Percentiles rank a stretch among this genome's conserved stretches.
Evolutionary conservation across 2,888 invertebrate species (phyloP).

Genomic region (Coleophora flavipennella): DNA sequence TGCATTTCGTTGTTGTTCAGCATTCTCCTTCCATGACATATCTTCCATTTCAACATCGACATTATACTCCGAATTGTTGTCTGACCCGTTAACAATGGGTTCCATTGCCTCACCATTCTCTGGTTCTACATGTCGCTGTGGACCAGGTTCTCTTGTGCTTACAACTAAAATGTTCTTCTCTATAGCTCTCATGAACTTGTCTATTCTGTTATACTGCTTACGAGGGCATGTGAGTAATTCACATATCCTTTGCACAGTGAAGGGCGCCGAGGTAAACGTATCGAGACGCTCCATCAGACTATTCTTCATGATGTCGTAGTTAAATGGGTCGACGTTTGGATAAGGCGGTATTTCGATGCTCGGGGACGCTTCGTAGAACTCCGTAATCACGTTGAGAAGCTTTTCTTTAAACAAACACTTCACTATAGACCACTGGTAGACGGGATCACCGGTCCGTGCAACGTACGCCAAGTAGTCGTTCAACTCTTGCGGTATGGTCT

Average conservation of each 20-base stretch:
- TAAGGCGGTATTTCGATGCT: constrained; percentile 85
- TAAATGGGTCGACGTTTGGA: constrained; percentile 92
- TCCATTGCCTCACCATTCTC: constrained; percentile 78
- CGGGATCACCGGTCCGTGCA: constrained; percentile 94
- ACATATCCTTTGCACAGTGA: constrained; percentile 96
- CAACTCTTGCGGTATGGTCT: constrained; percentile 89
- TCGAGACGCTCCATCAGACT: constrained; percentile 86
- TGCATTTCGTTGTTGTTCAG: constrained; percentile 34
- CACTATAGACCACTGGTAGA: constrained; percentile 92
- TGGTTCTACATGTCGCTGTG: constrained; percentile 71
- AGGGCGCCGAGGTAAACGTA: constrained; percentile 91
- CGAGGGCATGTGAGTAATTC: constrained; percentile 92
- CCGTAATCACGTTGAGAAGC: constrained; percentile 86
- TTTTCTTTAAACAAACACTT: constrained; percentile 92
- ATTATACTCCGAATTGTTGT: constrained; percentile 67
- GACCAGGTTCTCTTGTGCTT: constrained; percentile 79
- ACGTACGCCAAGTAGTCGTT: constrained; percentile 92
- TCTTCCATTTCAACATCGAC: constrained; percentile 72
- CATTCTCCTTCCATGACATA: constrained; percentile 61
- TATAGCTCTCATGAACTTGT: constrained; percentile 96
- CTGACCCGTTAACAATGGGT: constrained; percentile 74
- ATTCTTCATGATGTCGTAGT: constrained; percentile 90
- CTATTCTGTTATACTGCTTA: constrained; percentile 95
- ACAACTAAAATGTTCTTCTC: constrained; percentile 96
- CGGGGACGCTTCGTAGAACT: constrained; percentile 87